Conservation (phyloP, 2,113 vertebrate genomes). For the Charadrius vociferus region DNA sequence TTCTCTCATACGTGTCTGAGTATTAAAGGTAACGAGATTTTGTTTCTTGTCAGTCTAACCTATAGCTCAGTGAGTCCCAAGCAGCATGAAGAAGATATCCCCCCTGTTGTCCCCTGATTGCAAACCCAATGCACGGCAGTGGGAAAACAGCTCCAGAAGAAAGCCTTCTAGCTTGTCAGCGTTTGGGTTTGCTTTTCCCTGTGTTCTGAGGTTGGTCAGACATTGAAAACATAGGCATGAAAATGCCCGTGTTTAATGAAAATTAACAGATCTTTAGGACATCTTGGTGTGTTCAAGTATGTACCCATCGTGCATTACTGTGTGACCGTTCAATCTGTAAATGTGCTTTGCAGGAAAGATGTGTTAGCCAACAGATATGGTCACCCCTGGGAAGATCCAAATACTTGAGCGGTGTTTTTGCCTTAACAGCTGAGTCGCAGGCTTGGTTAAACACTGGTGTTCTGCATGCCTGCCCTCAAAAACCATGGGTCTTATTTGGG, state of each 20-base stretch:
- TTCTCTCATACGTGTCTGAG: neutral
- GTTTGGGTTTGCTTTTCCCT: neutral
- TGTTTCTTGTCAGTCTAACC: neutral
- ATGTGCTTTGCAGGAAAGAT: neutral
- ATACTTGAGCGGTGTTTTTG: neutral
- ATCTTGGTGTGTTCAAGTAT: neutral
- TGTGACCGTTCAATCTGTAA: neutral
- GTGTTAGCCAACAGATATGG: too few relatives aligned
- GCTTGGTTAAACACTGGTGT: neutral
- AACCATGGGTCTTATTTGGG: neutral
- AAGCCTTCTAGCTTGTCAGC: neutral
- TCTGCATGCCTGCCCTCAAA: neutral
- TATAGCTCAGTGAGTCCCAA: neutral
- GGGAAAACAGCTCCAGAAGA: neutral
- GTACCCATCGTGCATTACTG: fast-evolving
- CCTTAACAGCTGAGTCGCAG: neutral
- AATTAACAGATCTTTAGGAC: neutral
- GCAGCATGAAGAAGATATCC: neutral
- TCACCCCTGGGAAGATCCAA: neutral
- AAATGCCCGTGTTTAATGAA: neutral
- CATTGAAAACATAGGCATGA: neutral
- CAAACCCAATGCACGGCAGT: fast-evolving
- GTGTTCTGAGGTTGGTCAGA: fast-evolving
- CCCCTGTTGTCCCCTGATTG: too few relatives aligned
- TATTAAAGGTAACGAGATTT: neutral